Base-by-base conservation (phyloP, 2,888 invertebrate species). In the Mythimna pallens region DNA sequence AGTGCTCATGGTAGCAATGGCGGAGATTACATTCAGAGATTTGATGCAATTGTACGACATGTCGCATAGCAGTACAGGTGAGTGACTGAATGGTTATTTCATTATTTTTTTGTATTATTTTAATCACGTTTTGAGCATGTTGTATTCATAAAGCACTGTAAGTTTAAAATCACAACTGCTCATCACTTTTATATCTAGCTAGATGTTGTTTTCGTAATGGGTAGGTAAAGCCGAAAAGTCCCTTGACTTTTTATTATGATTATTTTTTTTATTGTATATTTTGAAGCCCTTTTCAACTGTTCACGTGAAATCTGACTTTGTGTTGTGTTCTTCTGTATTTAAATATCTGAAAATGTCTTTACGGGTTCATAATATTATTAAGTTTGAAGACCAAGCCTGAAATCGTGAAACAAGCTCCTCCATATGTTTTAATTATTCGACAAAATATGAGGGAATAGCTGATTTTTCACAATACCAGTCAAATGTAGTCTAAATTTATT, bases 11-110 rank as follows among this genome's bases (percentile, higher is more conserved):
- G 62, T 61, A 50, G 73, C 71, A 17, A 65, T 50, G 34, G 72
- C 73, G n/a, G 14, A 22, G 7, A 25, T 62, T 6, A n/a, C 63
- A 14, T 47, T 71, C 2, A 59, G 20, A 12, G 70, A 74, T 40
- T 6, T 74, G 22, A 8, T 77, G 22, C 30, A 58, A n/a, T 20
- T 71, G 3, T 73, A 73, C 70, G 54, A 84, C n/a, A 54, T 69
- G 34, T 20, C 50, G 10, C 36, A 64, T 10, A 43, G 40, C 12
- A 25, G 36, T 3, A 17, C 25, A 17, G 72, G 80, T 80, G n/a
- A 80, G 80, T 72, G 8, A 43, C 10, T 10, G 2, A 3, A 25
- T 17, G 14, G 7, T 64, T 40, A 12, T 43, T 43, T 43, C 14
- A 10, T 1, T 52, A 14, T 64, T 30, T n/a, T 52, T 54, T n/a